A percentile compares a stretch with the other conserved stretches of the same genome.
phyloP scores from a whole-genome alignment of 2,113 vertebrate species.

The Chitala chitala region DNA sequence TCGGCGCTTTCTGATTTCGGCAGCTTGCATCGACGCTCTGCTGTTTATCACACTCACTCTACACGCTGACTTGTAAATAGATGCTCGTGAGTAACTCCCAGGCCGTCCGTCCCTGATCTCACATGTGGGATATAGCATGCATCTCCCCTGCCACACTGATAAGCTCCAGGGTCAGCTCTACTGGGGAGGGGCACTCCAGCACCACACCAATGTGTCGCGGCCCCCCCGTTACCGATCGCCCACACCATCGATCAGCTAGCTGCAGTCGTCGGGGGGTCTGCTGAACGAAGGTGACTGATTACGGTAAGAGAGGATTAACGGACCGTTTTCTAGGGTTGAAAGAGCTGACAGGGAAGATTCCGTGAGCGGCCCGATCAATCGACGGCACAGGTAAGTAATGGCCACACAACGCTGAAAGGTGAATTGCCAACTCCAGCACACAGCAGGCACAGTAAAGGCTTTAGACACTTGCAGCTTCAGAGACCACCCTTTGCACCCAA shows the following conservation, averaged over 20 bases:
- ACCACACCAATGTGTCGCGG: background rate
- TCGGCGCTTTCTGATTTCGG: too few relatives aligned
- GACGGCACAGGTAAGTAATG: background rate
- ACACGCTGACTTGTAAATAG: too few relatives aligned
- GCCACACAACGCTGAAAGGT: background rate
- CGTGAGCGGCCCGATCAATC: too few relatives aligned
- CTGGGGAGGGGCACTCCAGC: too few relatives aligned
- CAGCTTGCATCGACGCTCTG: too few relatives aligned
- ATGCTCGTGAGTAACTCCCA: too few relatives aligned
- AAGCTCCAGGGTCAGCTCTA: too few relatives aligned
- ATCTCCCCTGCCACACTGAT: too few relatives aligned
- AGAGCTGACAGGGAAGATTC: background rate
- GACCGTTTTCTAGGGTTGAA: background rate
- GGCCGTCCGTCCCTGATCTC: too few relatives aligned
- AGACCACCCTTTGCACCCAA: background rate
- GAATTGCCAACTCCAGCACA: background rate
- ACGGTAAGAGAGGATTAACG: conserved; percentile 7
- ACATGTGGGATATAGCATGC: too few relatives aligned
- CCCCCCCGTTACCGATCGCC: background rate
- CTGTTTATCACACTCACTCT: too few relatives aligned
- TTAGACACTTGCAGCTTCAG: background rate
- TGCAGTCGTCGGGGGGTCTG: background rate
- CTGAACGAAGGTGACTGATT: background rate
- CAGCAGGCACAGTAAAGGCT: too few relatives aligned
- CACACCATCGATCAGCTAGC: background rate